phyloP scores from a whole-genome alignment of 2,113 vertebrate species.

The Lichenostomus cassidix region DNA sequence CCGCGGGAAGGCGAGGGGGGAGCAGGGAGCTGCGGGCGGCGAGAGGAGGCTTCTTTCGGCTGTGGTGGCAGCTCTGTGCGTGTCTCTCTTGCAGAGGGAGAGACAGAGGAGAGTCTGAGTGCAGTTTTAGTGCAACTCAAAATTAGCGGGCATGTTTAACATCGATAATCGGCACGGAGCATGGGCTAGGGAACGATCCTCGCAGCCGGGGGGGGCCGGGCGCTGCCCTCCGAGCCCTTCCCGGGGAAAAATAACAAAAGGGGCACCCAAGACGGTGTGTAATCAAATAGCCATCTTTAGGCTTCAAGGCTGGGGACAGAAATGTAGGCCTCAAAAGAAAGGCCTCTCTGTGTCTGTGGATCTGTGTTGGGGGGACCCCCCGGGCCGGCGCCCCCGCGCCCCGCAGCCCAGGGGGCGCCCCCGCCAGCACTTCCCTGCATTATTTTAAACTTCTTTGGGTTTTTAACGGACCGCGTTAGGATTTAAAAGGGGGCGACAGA shows the following conservation, averaged over 20 bases:
- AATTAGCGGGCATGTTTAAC: conserved; percentile 94
- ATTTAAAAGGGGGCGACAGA: conserved; percentile 82
- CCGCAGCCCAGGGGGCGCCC: conserved; percentile 62
- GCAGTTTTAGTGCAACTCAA: conserved; percentile 92
- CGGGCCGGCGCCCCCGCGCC: conserved; percentile 54
- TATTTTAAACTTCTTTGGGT: conserved; percentile 78
- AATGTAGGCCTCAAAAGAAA: conserved; percentile 92
- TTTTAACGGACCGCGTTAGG: conserved; percentile 77
- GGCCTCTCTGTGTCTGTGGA: conserved; percentile 79
- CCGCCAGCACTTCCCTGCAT: conserved; percentile 58
- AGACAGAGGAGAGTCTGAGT: conserved; percentile 75
- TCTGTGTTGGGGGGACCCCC: conserved; percentile 56
- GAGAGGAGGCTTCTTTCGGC: conserved; percentile 41
- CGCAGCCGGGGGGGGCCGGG: conserved; percentile 70
- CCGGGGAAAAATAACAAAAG: conserved; percentile 78
- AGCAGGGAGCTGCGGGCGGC: neutral
- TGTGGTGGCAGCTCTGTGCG: conserved; percentile 20
- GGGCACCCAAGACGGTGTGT: conserved; percentile 80
- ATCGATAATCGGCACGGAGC: conserved; percentile 90
- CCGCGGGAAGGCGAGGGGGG: neutral
- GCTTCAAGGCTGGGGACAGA: conserved; percentile 87
- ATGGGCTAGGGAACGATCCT: conserved; percentile 78
- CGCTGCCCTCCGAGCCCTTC: conserved; percentile 73
- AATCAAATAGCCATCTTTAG: conserved; percentile 89
- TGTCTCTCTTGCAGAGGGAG: conserved; percentile 29